Percentiles rank a stretch among this genome's conserved stretches.
These are phyloP conservation scores for Parauchenoglanis punctatus DNA, from an alignment of 2,797 vertebrate genomes.

Conservation along the genomic window DNA sequence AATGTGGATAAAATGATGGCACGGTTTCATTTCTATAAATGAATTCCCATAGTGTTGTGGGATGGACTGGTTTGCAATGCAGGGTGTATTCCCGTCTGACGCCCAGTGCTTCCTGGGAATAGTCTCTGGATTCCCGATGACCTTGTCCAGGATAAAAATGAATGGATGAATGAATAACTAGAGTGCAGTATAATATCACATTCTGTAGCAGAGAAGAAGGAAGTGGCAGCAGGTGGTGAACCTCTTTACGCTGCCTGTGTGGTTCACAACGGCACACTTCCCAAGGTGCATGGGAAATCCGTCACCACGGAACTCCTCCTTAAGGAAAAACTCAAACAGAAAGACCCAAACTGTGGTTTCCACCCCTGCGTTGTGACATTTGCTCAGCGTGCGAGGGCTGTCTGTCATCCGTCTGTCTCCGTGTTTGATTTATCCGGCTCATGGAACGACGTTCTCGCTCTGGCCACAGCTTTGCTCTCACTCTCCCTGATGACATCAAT, in stretches of 20 bases:
- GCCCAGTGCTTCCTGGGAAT: not conserved
- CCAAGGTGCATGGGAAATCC: constrained; percentile 44
- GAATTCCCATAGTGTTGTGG: not conserved
- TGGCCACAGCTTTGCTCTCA: constrained; percentile 54
- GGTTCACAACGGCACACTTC: constrained; percentile 47
- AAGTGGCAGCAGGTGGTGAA: constrained; percentile 44
- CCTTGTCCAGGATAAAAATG: not conserved
- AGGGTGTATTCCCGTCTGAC: not conserved
- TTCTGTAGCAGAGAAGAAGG: not conserved
- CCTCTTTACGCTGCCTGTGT: constrained; percentile 42
- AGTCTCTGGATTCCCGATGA: not conserved
- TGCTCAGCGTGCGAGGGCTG: constrained; percentile 43
- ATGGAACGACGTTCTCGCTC: constrained; percentile 43
- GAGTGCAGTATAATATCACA: not conserved
- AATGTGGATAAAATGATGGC: not conserved
- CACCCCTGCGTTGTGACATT: constrained; percentile 39
- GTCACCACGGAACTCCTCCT: constrained; percentile 31
- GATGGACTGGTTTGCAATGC: not conserved
- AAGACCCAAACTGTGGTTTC: constrained; percentile 46
- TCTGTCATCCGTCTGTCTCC: constrained; percentile 53
- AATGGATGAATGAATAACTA: too few species aligned
- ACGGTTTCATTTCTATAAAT: not conserved
- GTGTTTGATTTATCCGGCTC: constrained; percentile 54
- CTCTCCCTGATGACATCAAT: constrained; percentile 49
- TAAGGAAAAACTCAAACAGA: constrained; percentile 11